Evolutionary conservation across 2,888 invertebrate genomes (phyloP).

Genomic region (Agonopterix subpropinquella): DNA sequence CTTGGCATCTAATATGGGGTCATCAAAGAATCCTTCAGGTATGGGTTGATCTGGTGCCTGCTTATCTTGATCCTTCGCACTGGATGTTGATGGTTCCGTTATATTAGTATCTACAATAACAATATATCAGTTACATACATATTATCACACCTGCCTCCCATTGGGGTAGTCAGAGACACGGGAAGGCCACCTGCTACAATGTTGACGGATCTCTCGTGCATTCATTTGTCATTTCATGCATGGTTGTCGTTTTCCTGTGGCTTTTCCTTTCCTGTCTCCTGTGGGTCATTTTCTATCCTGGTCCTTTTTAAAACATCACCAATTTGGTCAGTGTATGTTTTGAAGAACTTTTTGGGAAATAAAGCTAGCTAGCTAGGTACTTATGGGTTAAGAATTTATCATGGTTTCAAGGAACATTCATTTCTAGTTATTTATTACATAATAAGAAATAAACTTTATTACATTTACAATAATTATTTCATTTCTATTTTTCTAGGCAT

Average conservation of each 20-base stretch:
- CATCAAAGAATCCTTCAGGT: slow-evolving; percentile 93
- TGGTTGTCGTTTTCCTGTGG: too few relatives aligned
- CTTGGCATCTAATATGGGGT: slow-evolving; percentile 88
- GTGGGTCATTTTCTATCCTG: too few relatives aligned
- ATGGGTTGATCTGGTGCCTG: slow-evolving; percentile 55
- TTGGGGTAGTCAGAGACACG: too few relatives aligned
- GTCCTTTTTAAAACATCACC: too few relatives aligned
- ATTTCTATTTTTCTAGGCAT: not conserved
- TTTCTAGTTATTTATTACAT: not conserved
- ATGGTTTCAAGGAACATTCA: not conserved
- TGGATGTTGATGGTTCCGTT: not conserved
- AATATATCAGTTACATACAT: too few relatives aligned
- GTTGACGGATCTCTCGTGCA: too few relatives aligned
- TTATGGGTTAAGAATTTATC: not conserved
- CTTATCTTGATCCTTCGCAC: slow-evolving; percentile 18
- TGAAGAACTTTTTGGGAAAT: slow-evolving; percentile 53
- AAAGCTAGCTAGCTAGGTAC: not conserved
- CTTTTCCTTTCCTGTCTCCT: too few relatives aligned
- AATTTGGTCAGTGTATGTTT: slow-evolving; percentile 89
- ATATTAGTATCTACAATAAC: not conserved
- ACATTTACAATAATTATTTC: not conserved
- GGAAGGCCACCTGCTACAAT: too few relatives aligned
- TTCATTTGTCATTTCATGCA: too few relatives aligned
- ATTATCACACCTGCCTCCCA: too few relatives aligned
- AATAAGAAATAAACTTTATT: not conserved